These are phyloP conservation scores for Dysidea cf. avara DNA, from an alignment of 37 sponge, comb jelly and placozoan species.

Conservation along the genomic window DNA sequence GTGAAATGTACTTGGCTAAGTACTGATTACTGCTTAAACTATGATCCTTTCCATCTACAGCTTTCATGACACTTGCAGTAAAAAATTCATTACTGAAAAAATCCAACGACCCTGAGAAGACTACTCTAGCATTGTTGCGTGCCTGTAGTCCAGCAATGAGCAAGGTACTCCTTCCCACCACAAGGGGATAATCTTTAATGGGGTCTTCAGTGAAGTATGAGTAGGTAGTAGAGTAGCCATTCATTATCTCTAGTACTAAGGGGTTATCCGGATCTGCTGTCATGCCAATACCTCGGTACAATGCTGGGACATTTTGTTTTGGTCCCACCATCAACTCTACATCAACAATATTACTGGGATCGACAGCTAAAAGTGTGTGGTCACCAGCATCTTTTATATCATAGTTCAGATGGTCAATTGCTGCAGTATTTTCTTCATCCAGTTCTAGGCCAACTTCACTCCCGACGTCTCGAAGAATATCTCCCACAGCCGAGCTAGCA, in stretches of 20 bases:
- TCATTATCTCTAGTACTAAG: conserved; percentile 86
- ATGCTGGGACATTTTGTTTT: conserved; percentile 36
- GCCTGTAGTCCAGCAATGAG: conserved; percentile 95
- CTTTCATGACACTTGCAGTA: conserved; percentile 61
- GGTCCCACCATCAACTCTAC: conserved; percentile 62
- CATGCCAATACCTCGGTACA: conserved; percentile 89
- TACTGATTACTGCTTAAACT: conserved; percentile 55
- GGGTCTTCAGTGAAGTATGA: conserved; percentile 73
- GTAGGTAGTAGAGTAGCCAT: conserved; percentile 80
- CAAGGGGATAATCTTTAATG: conserved; percentile 87
- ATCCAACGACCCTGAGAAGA: conserved; percentile 89
- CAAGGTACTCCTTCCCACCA: conserved; percentile 87
- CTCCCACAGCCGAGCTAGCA: conserved; percentile 86
- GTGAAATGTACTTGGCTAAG: conserved; percentile 48
- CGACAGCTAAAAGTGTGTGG: conserved; percentile 76
- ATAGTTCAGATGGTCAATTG: conserved; percentile 95
- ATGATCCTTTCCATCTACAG: conserved; percentile 42
- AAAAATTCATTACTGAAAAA: conserved; percentile 94
- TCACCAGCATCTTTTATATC: conserved; percentile 88
- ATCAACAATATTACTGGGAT: conserved; percentile 63
- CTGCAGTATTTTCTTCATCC: conserved; percentile 88
- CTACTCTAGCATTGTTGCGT: conserved; percentile 91
- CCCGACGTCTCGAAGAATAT: conserved; percentile 81
- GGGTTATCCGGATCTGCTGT: conserved; percentile 89
- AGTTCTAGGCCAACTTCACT: conserved; percentile 91